These are phyloP conservation scores for Lamellibrachia columna DNA, from an alignment of 2,888 invertebrate genomes.

Conservation along the genomic window DNA sequence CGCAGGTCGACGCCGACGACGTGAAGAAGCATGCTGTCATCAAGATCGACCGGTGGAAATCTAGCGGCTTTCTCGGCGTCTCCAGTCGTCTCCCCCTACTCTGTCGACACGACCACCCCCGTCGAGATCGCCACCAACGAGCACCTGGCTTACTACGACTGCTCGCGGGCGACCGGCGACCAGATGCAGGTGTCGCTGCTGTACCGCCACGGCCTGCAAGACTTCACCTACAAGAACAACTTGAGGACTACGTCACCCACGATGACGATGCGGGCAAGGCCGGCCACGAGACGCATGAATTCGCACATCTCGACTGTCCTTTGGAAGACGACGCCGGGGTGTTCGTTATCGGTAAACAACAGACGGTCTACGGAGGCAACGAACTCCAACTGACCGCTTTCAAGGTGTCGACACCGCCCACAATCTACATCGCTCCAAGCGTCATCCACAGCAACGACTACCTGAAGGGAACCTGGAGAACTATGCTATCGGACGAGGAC, in stretches of 20 bases:
- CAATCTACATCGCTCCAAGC: constrained; percentile 29
- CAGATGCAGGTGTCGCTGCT: too few relatives aligned
- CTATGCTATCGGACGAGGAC: constrained; percentile 45
- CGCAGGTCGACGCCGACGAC: too few relatives aligned
- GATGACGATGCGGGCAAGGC: constrained; percentile 34
- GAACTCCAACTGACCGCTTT: constrained; percentile 24
- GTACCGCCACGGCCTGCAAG: too few relatives aligned
- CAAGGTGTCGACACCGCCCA: constrained; percentile 31
- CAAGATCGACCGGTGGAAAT: too few relatives aligned
- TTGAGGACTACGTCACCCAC: constrained; percentile 38
- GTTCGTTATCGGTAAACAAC: constrained; percentile 35
- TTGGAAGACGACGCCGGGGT: too few relatives aligned
- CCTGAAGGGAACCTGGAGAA: constrained; percentile 36
- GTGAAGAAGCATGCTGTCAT: too few relatives aligned
- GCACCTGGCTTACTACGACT: too few relatives aligned
- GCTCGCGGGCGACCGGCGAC: too few relatives aligned
- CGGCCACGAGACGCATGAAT: constrained; percentile 42
- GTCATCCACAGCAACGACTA: too few relatives aligned
- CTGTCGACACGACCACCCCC: constrained; percentile 31
- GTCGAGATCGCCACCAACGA: constrained; percentile 38
- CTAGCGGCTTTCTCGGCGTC: constrained; percentile 29
- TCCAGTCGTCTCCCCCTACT: constrained; percentile 31
- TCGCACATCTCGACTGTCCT: constrained; percentile 40
- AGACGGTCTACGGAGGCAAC: neutral
- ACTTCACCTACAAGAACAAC: constrained; percentile 27